Evolutionary conservation across 2,797 vertebrate genomes (phyloP), one percentile per base, ranked within the genome.

Genomic region (Austrolebias charrua): DNA sequence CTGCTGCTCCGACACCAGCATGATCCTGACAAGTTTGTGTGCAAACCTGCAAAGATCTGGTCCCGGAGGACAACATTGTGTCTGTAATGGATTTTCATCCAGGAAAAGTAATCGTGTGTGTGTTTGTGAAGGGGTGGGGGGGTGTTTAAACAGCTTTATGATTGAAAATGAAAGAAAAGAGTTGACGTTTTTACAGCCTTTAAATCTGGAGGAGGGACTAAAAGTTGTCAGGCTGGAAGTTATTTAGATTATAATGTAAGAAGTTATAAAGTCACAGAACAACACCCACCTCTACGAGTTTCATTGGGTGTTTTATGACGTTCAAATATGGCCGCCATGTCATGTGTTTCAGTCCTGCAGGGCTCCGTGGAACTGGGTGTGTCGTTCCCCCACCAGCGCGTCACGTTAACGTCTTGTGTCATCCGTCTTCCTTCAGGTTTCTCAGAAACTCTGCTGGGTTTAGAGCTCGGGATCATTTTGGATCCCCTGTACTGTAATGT

Each of bases 321-420:
- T 66, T 71, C 76, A 65, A 78, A 60, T 65, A 55, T 43, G 70
- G 73, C 75, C 58, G 72, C 56, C 24, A 79, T 75, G 76, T 86
- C 78, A 67, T 79, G 54, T 33, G 52, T 76, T 82, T 74, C 76
- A 84, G 67, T 80, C 69, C 76, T 71, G 73, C 75, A 76, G 63
- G 73, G 70, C 79, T 86, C 69, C 53, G 61, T 74, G 84, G 87
- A 90, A 89, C 78, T 82, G 88, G 90, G 87, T 85, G 89, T 89
- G 88, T 82, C 81, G 31, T 55, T 76, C 75, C 81, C 66, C 74
- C 82, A 87, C 87, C 80, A 71, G 81, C 87, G 87, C 84, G 88
- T 89, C 88, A 91, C 78, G 72, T 82, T 83, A 82, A 83, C 83
- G 61, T 66, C 63, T 69, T 68, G 71, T 85, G 88, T 88, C 82